Evolutionary conservation across 2,888 invertebrate genomes (phyloP).

Genomic region (Protophormia terraenovae): DNA sequence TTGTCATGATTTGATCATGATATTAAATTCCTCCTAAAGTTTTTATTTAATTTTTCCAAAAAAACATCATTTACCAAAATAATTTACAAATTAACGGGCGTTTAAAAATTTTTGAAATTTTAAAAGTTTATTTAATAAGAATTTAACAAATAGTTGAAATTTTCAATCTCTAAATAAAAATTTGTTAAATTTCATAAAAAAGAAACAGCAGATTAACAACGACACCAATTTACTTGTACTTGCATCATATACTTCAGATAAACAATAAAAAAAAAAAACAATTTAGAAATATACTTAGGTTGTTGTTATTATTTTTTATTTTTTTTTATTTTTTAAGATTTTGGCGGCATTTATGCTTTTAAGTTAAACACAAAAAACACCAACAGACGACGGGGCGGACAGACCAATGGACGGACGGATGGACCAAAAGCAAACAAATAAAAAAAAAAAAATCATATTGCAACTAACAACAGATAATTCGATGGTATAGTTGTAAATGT

Average conservation of each 20-base stretch:
- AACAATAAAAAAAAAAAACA: constrained; percentile 24
- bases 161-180: neutral
- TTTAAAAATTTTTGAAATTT: constrained; percentile 10
- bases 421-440: neutral
- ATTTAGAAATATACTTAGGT: neutral
- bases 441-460: constrained; percentile 45
- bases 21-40: too few relatives aligned
- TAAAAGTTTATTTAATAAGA: constrained; percentile 30
- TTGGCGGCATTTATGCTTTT: constrained; percentile 59
- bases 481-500: constrained; percentile 46
- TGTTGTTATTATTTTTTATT: too few relatives aligned
- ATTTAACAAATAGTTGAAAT: constrained; percentile 48
- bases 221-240: constrained; percentile 1
- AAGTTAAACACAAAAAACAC: constrained; percentile 36
- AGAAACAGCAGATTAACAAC: constrained; percentile 3
- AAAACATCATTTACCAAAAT: neutral
- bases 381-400: neutral
- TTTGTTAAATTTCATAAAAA: constrained; percentile 29
- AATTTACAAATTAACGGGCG: neutral
- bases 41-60: too few relatives aligned
- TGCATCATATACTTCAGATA: neutral
- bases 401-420: neutral
- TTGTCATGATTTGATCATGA: too few relatives aligned
- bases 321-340: neutral
- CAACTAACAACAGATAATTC: constrained; percentile 39